A percentile compares a stretch with the other conserved stretches of the same genome.
phyloP scores from a whole-genome alignment of 2,113 vertebrate species.

The Lamprologus lemairii region DNA sequence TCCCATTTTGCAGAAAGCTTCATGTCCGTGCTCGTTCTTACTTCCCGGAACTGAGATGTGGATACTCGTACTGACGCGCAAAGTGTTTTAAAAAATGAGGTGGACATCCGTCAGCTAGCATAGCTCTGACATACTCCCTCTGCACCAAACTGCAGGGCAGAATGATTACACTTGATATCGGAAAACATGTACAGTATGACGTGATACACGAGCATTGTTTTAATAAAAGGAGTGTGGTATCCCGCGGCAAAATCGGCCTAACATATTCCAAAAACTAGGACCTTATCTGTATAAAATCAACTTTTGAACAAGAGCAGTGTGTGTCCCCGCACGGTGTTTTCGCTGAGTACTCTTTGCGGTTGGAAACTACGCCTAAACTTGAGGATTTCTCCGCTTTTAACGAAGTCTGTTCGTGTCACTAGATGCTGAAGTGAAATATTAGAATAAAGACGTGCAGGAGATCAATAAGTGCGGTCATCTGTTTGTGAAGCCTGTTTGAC shows the following conservation, averaged over 20 bases:
- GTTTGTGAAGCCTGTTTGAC: neutral
- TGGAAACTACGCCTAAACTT: neutral
- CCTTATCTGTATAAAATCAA: neutral
- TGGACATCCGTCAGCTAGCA: neutral
- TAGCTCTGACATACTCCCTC: neutral
- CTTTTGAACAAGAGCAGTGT: neutral
- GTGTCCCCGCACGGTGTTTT: neutral
- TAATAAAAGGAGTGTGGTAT: neutral
- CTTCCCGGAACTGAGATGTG: neutral
- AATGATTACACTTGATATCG: neutral
- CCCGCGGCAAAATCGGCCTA: neutral
- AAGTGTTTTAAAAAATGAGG: neutral
- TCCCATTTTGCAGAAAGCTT: slow-evolving; percentile 28
- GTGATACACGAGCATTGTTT: rapidly evolving
- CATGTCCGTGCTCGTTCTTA: neutral
- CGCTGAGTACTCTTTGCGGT: neutral
- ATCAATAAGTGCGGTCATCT: neutral
- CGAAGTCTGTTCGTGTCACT: neutral
- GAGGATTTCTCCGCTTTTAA: neutral
- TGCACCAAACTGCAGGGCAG: neutral
- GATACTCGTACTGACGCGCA: neutral
- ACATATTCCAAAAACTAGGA: neutral
- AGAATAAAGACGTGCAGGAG: too few species aligned
- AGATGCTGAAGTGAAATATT: neutral
- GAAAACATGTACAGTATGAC: neutral